Conservation (phyloP, 2,797 vertebrate genomes). For the Falco novaeseelandiae region DNA sequence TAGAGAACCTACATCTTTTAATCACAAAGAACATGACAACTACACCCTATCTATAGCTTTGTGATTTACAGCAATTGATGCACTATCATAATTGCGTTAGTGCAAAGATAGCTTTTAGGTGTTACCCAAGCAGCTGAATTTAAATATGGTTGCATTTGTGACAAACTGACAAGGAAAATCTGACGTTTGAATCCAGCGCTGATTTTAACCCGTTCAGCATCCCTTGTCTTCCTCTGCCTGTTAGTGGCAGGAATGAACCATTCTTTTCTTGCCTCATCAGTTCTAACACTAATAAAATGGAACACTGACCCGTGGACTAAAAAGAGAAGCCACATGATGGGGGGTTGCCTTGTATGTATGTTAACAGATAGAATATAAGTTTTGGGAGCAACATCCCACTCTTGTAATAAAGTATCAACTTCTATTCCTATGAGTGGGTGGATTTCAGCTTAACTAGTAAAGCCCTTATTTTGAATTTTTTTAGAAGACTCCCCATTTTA, state of each 20-base stretch:
- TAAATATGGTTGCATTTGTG: slow-evolving; percentile 7
- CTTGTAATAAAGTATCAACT: background rate
- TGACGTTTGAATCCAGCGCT: background rate
- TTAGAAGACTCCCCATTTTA: background rate
- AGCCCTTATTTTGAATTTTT: background rate
- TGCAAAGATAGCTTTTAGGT: slow-evolving; percentile 54
- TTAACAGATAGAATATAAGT: background rate
- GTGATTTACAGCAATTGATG: slow-evolving; percentile 70
- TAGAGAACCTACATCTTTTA: slow-evolving; percentile 70
- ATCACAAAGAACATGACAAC: slow-evolving; percentile 70
- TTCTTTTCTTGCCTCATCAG: background rate
- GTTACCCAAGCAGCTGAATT: slow-evolving; percentile 44
- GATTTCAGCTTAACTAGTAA: background rate
- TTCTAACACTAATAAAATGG: background rate
- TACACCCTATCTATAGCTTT: slow-evolving; percentile 39
- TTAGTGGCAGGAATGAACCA: background rate
- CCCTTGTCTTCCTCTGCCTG: background rate
- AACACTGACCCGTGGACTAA: background rate
- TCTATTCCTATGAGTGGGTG: background rate
- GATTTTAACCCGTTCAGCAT: background rate
- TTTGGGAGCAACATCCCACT: background rate
- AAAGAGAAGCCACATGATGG: background rate
- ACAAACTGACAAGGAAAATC: slow-evolving; percentile 39
- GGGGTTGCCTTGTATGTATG: background rate
- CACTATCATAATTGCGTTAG: slow-evolving; percentile 57